These are phyloP conservation scores for Nomada lathburiana DNA, from an alignment of 2,888 invertebrate species.

Conservation along the genomic window DNA sequence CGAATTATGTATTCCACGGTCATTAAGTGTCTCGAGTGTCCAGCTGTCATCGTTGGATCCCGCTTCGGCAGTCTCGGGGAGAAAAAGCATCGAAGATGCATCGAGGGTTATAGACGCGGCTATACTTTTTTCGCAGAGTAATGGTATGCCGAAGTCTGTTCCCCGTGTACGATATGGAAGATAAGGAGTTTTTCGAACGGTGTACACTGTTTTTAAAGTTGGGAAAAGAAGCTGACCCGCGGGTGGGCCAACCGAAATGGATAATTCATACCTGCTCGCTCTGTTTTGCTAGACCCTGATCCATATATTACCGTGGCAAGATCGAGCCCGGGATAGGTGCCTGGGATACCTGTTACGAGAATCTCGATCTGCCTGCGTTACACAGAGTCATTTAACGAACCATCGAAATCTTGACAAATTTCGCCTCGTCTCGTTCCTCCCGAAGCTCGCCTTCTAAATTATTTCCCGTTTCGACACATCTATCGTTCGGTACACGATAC, in stretches of 20 bases:
- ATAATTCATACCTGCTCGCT: constrained; percentile 49
- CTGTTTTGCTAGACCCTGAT: constrained; percentile 44
- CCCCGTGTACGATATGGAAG: constrained; percentile 4
- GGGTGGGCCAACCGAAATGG: constrained; percentile 47
- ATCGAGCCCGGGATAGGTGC: not conserved
- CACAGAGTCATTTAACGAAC: not conserved
- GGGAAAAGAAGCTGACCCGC: constrained; percentile 31
- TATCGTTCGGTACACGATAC: not conserved
- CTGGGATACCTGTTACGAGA: not conserved
- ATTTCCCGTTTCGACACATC: not conserved
- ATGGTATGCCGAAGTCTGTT: constrained; percentile 8
- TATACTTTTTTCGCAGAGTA: constrained; percentile 8
- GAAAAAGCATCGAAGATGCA: not conserved
- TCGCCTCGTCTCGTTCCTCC: no score
- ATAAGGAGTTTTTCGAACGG: constrained; percentile 25
- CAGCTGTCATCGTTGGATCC: constrained; percentile 64
- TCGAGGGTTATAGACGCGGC: not conserved
- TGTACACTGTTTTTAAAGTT: constrained; percentile 11
- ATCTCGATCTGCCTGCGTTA: not conserved
- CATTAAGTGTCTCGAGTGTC: constrained; percentile 42
- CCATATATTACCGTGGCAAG: constrained; percentile 18
- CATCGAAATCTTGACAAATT: no score
- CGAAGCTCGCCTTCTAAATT: no score
- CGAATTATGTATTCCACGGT: constrained; percentile 54
- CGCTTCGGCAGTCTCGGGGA: constrained; percentile 6